These are phyloP conservation scores for Choristoneura fumiferana DNA, from an alignment of 1,140 invertebrate species.

Conservation along the genomic window DNA sequence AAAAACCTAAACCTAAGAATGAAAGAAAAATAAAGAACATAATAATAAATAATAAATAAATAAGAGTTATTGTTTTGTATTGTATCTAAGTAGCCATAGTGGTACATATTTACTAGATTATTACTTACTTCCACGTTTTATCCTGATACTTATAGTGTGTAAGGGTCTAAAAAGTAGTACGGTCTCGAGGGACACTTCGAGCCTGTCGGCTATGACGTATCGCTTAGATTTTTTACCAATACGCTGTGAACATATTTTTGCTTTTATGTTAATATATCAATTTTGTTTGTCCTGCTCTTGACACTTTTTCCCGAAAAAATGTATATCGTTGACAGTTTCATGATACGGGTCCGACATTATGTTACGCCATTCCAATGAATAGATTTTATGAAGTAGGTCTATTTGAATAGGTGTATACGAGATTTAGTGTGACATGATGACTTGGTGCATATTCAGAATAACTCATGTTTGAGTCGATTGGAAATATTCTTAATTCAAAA, in stretches of 20 bases:
- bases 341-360: slow-evolving; percentile 29
- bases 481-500: too few species aligned
- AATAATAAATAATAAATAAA: too few species aligned
- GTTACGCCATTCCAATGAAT: background rate
- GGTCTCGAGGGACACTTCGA: slow-evolving; percentile 50
- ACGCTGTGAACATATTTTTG: slow-evolving; percentile 71
- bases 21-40: too few species aligned
- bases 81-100: too few species aligned
- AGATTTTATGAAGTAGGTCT: background rate
- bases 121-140: background rate
- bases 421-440: too few species aligned
- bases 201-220: slow-evolving; percentile 75
- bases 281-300: slow-evolving; percentile 54
- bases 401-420: too few species aligned
- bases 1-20: too few species aligned
- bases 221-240: slow-evolving; percentile 68
- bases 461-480: too few species aligned
- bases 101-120: too few species aligned
- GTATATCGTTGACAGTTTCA: slow-evolving; percentile 37
- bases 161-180: slow-evolving; percentile 53
- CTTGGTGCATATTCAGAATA: too few species aligned
- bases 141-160: slow-evolving; percentile 24
- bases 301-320: slow-evolving; percentile 44
- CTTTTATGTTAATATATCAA: slow-evolving; percentile 76
- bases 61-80: too few species aligned